Percentiles rank a stretch among this genome's conserved stretches.
Evolutionary conservation across 2,113 vertebrate genomes (phyloP).

Genomic region (Pseudolaguvia tuberculata): DNA sequence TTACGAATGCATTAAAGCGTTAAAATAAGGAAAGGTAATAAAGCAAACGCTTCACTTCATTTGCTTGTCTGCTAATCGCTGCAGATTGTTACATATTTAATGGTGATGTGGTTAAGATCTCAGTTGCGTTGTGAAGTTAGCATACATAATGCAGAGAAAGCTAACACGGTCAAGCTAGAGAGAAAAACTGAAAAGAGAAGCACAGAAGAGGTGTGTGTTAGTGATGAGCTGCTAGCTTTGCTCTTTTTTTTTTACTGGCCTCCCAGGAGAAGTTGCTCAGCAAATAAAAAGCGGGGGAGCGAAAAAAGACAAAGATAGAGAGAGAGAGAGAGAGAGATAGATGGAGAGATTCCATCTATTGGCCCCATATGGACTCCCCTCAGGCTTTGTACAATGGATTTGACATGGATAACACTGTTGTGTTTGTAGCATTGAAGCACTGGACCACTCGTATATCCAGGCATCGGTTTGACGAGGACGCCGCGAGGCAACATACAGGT

Average conservation of each 20-base stretch:
- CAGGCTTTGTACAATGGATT: constrained; percentile 26
- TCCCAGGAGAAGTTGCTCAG: constrained; percentile 15
- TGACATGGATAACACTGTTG: constrained; percentile 37
- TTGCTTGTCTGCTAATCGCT: background rate
- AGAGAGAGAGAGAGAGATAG: background rate
- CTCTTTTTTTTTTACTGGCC: constrained; percentile 10
- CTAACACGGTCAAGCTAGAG: background rate
- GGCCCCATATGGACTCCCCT: constrained; percentile 32
- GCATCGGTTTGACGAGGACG: constrained; percentile 2
- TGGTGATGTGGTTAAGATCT: background rate
- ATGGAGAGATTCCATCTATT: background rate
- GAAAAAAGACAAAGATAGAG: background rate
- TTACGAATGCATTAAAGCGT: background rate
- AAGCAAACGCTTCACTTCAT: background rate
- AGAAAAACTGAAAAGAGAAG: constrained; percentile 14
- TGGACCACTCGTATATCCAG: background rate
- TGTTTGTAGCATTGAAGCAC: constrained; percentile 14
- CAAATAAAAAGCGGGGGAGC: background rate
- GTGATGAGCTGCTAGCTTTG: constrained; percentile 21
- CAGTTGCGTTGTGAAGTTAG: background rate
- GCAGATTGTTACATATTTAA: background rate
- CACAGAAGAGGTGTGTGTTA: background rate
- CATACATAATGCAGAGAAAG: background rate
- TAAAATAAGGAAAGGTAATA: background rate
- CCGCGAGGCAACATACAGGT: constrained; percentile 27